Evolutionary conservation across 2,888 invertebrate species (phyloP), one percentile per base, ranked within the genome.

Genomic region (Deilephila elpenor): DNA sequence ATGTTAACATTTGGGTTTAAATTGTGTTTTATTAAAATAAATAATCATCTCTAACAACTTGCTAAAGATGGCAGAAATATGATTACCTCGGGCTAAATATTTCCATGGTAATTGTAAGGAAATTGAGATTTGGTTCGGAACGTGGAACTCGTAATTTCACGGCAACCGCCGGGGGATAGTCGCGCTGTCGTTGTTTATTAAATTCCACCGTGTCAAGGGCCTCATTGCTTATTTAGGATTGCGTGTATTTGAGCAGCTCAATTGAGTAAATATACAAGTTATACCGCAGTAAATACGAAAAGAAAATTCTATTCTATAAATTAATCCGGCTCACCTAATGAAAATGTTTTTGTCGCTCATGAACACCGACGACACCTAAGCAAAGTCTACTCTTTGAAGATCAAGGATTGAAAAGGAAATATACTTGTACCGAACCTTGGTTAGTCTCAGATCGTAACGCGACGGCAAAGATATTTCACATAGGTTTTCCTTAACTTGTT

Each of bases 101-200:
- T 44, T 29, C 51, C 25, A 14, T 51, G 17, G 67, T 51, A 67
- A 51, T 67, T 17, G 67, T 44, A 25, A 67, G 6, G 67, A 67
- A 25, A 67, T 51, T 67, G 67, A 51, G 14, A 51, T 67, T 51
- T 67, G 17, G 67, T 17, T 67, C 25, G 51, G 6, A 51, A 67
- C 25, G 67, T 67, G 25, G 51, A 67, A 20, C 14, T 25, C 67
- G 67, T 67, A 67, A 25, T 67, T 67, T 67, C 67, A n/a, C 56
- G 51, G 17, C 51, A 51, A 67, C 67, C 44, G 67, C 67, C 25
- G 20, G 25, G 25, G 67, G 51, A 60, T 25, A 67, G 11, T 7
- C 34, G 17, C 5, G 25, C 29, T 34, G 62, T 34, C n/a, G 7
- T 67, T 67, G 51, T 67, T 44, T 67, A 67, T 67, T 67, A 67